A percentile compares a stretch with the other conserved stretches of the same genome.
phyloP scores from a whole-genome alignment of 2,113 vertebrate species.

The Megalops atlanticus region DNA sequence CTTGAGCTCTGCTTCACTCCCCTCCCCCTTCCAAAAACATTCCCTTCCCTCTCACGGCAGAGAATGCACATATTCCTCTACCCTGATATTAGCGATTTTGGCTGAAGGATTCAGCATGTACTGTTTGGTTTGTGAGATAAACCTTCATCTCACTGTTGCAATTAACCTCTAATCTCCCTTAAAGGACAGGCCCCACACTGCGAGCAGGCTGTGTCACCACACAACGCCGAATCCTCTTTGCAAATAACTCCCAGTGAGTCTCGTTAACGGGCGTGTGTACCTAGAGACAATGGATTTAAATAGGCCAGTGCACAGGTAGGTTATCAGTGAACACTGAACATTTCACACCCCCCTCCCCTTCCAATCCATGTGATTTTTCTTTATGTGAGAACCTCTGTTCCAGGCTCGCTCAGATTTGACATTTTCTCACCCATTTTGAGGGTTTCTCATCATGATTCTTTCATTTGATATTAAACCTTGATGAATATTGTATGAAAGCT shows the following conservation, averaged over 20 bases:
- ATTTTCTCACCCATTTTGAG: neutral
- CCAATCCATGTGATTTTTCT: constrained; percentile 47
- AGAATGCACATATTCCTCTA: neutral
- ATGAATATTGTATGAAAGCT: constrained; percentile 69
- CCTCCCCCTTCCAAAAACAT: neutral
- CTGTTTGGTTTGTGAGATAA: neutral
- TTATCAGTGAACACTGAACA: neutral
- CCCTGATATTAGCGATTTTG: neutral
- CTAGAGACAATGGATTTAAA: constrained; percentile 35
- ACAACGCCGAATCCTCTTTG: constrained; percentile 29
- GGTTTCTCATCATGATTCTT: constrained; percentile 53
- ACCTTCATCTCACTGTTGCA: constrained; percentile 1
- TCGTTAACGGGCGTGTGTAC: constrained; percentile 44
- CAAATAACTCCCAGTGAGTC: constrained; percentile 49
- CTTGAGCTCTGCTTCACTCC: neutral
- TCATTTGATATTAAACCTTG: constrained; percentile 66
- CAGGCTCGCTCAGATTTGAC: constrained; percentile 3
- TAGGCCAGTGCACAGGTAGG: neutral
- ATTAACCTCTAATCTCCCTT: constrained; percentile 9
- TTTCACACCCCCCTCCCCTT: neutral
- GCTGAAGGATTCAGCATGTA: neutral
- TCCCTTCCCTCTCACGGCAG: neutral
- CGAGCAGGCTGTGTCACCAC: constrained; percentile 40
- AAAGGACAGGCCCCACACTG: constrained; percentile 2
- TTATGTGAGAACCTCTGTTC: constrained; percentile 50